Evolutionary conservation across 2,113 vertebrate genomes (phyloP).

Genomic region (Chitala chitala): DNA sequence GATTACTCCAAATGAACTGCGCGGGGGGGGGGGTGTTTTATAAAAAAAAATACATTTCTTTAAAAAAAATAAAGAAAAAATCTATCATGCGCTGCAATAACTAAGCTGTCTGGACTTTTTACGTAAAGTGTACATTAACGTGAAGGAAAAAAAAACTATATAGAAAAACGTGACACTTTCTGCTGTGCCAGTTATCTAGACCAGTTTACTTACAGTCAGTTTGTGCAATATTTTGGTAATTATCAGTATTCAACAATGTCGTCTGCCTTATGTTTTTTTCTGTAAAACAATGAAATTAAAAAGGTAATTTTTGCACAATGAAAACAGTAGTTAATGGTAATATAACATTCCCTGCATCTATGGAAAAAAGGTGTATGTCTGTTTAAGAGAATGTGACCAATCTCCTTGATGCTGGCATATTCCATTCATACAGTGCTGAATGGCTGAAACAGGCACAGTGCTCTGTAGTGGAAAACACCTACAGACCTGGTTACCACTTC

Average conservation of each 20-base stretch:
- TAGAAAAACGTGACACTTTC: conserved; percentile 46
- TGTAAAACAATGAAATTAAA: conserved; percentile 34
- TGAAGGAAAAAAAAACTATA: conserved; percentile 34
- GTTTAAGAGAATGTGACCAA: neutral
- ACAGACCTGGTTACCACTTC: too few species aligned
- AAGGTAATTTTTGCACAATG: conserved; percentile 34
- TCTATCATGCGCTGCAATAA: conserved; percentile 61
- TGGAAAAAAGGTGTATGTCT: neutral
- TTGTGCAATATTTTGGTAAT: conserved; percentile 57
- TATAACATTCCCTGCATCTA: neutral
- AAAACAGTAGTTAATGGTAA: conserved; percentile 11
- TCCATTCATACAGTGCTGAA: neutral
- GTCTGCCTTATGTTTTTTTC: conserved; percentile 38
- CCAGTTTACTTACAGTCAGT: conserved; percentile 58
- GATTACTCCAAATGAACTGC: conserved; percentile 41
- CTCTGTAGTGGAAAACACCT: conserved; percentile 16
- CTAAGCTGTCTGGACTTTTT: conserved; percentile 44
- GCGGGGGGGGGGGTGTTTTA: too few species aligned
- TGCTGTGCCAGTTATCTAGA: conserved; percentile 55
- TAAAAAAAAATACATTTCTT: conserved; percentile 46
- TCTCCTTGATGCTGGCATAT: neutral
- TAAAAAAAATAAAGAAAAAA: conserved; percentile 25
- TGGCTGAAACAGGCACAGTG: conserved; percentile 18
- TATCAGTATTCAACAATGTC: conserved; percentile 37
- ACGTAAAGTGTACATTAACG: conserved; percentile 45